Conservation (phyloP, 1,140 invertebrate species). For the Drosophila repletoides region DNA sequence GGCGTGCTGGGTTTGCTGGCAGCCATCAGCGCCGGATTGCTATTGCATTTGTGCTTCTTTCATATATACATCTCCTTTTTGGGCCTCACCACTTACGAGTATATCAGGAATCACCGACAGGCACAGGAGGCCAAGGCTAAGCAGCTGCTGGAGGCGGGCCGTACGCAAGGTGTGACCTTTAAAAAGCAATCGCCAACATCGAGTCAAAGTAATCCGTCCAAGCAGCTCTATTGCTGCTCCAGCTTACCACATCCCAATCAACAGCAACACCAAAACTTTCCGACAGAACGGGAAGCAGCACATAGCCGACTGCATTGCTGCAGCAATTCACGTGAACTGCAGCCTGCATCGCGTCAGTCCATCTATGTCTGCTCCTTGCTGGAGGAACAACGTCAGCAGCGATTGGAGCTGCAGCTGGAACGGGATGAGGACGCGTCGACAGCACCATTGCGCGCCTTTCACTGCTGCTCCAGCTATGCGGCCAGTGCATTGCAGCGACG, state of each 20-base stretch:
- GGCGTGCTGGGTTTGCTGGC: conserved; percentile 87
- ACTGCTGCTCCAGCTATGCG: conserved; percentile 77
- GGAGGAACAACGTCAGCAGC: conserved; percentile 46
- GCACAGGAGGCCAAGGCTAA: conserved; percentile 72
- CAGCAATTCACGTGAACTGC: conserved; percentile 69
- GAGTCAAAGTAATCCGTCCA: conserved; percentile 70
- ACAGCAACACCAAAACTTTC: conserved; percentile 36
- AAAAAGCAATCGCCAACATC: conserved; percentile 38
- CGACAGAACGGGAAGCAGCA: neutral
- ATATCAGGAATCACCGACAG: conserved; percentile 87
- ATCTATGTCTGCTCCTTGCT: conserved; percentile 79
- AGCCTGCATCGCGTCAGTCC: conserved; percentile 67
- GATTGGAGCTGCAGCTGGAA: conserved; percentile 18
- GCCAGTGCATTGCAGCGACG: conserved; percentile 65
- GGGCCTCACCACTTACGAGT: conserved; percentile 95
- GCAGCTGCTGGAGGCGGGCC: conserved; percentile 49
- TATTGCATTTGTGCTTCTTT: conserved; percentile 94
- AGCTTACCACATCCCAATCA: conserved; percentile 65
- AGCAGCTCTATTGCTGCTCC: conserved; percentile 77
- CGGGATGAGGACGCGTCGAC: neutral
- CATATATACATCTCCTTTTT: conserved; percentile 93
- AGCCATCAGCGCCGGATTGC: conserved; percentile 88
- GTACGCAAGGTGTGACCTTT: conserved; percentile 42
- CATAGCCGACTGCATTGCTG: conserved; percentile 69
- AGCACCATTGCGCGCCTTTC: conserved; percentile 68